Percentiles rank a stretch among this genome's conserved stretches.
Evolutionary conservation across 2,888 invertebrate species (phyloP).

Genomic region (Chymomyza fuscimana): DNA sequence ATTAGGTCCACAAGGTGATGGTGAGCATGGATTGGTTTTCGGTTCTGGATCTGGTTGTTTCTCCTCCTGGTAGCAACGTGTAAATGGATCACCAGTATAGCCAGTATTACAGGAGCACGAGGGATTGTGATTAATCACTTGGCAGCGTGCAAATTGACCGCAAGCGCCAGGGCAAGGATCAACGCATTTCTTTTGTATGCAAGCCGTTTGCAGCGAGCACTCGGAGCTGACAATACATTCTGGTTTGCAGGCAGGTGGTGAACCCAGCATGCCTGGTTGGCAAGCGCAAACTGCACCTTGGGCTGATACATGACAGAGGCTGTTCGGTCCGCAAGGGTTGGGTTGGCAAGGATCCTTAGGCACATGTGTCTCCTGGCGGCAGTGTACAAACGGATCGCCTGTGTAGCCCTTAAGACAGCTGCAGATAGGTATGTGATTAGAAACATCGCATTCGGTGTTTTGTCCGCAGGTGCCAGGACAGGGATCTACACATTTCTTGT

Average conservation of each 20-base stretch:
- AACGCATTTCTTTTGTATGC: conserved; percentile 85
- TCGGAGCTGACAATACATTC: conserved; percentile 87
- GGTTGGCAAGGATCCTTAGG: conserved; percentile 84
- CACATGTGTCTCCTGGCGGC: conserved; percentile 73
- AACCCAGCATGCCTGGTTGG: conserved; percentile 84
- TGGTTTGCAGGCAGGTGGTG: conserved; percentile 86
- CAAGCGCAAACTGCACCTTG: conserved; percentile 85
- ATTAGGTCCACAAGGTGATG: conserved; percentile 85
- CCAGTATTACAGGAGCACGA: conserved; percentile 85
- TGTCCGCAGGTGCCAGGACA: conserved; percentile 87
- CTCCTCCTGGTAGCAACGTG: conserved; percentile 81
- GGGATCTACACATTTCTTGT: conserved; percentile 86
- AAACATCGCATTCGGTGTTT: conserved; percentile 86
- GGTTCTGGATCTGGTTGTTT: conserved; percentile 79
- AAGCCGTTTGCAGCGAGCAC: conserved; percentile 86
- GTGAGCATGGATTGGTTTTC: conserved; percentile 83
- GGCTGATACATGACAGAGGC: conserved; percentile 84
- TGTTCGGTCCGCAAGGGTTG: conserved; percentile 87
- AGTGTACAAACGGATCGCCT: conserved; percentile 84
- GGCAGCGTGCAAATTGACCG: conserved; percentile 86
- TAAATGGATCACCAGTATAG: conserved; percentile 85
- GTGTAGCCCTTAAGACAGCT: conserved; percentile 84
- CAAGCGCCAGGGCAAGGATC: conserved; percentile 88
- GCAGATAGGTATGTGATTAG: conserved; percentile 88
- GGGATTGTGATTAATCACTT: conserved; percentile 88